Conservation (phyloP, 2,888 invertebrate species). For the Phyllotreta cruciferae region DNA sequence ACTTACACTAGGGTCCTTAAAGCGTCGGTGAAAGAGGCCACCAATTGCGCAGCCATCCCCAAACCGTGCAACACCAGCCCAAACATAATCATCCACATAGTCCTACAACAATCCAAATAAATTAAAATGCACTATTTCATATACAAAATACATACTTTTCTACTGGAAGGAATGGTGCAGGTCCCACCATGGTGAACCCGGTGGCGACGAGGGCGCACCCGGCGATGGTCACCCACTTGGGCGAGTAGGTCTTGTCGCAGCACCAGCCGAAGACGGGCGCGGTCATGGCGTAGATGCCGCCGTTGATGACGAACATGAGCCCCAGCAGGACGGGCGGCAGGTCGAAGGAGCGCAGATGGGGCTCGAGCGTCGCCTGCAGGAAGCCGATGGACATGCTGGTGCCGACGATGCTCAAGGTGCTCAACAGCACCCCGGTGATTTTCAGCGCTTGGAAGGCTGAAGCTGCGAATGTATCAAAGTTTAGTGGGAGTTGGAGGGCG, state of each 20-base stretch:
- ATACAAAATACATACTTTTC: conserved; percentile 64
- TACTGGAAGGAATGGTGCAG: conserved; percentile 76
- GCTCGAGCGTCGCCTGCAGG: conserved; percentile 87
- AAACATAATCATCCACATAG: conserved; percentile 71
- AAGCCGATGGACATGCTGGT: conserved; percentile 87
- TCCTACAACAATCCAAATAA: conserved; percentile 62
- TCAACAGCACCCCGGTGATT: conserved; percentile 77
- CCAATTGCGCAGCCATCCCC: conserved; percentile 83
- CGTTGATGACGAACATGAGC: conserved; percentile 84
- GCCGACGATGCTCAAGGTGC: conserved; percentile 74
- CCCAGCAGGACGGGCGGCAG: conserved; percentile 76
- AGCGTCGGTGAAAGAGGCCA: conserved; percentile 86
- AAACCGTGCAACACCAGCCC: conserved; percentile 82
- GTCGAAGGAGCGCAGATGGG: conserved; percentile 79
- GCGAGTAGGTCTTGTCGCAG: conserved; percentile 71
- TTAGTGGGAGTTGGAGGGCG: not conserved
- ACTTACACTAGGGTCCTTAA: conserved; percentile 82
- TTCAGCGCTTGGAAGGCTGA: conserved; percentile 70
- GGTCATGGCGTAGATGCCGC: conserved; percentile 78
- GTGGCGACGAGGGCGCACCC: conserved; percentile 72
- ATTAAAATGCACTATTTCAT: too few relatives aligned
- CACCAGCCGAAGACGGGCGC: conserved; percentile 84
- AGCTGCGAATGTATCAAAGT: conserved; percentile 60
- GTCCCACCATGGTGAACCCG: conserved; percentile 80
- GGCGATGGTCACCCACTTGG: conserved; percentile 72